Percentiles rank a stretch among this genome's conserved stretches.
Evolutionary conservation across 2,888 invertebrate species (phyloP).

Genomic region (Yponomeuta plumbellus): DNA sequence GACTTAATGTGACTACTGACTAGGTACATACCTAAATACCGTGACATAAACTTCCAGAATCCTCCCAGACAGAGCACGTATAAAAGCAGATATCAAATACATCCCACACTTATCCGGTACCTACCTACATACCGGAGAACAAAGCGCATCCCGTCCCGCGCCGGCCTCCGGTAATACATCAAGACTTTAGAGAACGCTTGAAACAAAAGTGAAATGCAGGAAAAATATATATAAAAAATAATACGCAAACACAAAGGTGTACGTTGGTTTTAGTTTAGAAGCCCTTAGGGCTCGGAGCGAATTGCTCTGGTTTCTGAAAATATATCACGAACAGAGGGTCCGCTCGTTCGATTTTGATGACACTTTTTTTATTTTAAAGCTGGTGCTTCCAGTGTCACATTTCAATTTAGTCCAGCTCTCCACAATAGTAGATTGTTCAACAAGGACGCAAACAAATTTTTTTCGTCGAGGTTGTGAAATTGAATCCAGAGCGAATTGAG

Average conservation of each 20-base stretch:
- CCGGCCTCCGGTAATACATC: slow-evolving; percentile 9
- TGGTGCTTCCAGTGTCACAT: no score
- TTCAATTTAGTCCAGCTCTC: no score
- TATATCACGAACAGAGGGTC: background rate
- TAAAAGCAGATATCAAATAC: background rate
- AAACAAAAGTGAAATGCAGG: slow-evolving; percentile 23
- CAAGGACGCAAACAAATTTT: no score
- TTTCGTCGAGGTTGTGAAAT: no score
- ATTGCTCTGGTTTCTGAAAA: slow-evolving; percentile 36
- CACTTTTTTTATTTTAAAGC: no score
- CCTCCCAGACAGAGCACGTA: no score
- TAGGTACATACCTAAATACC: no score
- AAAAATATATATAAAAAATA: slow-evolving; percentile 26
- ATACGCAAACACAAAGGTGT: slow-evolving; percentile 22
- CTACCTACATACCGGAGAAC: background rate
- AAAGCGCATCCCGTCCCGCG: background rate
- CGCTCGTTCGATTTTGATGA: background rate
- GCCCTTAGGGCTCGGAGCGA: slow-evolving; percentile 39
- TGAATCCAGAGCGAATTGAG: no score
- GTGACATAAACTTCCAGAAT: no score
- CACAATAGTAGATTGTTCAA: no score
- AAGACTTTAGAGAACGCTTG: slow-evolving; percentile 25
- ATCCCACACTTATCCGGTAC: background rate
- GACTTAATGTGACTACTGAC: no score
- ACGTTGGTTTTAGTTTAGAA: slow-evolving; percentile 33